Percentiles rank a stretch among this genome's conserved stretches.
phyloP scores from a whole-genome alignment of 2,888 invertebrate genomes.

The Acheta domesticus region DNA sequence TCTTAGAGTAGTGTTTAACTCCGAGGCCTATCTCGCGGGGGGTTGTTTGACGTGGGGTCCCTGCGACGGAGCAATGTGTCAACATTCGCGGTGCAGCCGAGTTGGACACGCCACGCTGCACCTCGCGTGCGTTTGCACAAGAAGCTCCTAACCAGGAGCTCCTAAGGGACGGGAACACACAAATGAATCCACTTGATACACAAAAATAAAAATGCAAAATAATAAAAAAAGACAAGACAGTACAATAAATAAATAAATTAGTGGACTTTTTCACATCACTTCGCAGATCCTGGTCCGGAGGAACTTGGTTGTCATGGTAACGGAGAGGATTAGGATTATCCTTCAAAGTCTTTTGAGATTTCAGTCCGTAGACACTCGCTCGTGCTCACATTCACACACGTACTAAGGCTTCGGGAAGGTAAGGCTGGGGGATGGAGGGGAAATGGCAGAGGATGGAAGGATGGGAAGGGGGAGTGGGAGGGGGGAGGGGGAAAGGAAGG shows the following conservation, averaged over 20 bases:
- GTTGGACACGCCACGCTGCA: neutral
- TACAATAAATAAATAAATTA: conserved; percentile 12
- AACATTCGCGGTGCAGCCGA: neutral
- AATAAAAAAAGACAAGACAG: neutral
- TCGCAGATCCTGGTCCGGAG: conserved; percentile 18
- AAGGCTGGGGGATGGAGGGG: neutral
- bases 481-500: neutral
- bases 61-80: neutral
- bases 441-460: neutral
- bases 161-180: neutral
- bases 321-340: conserved; percentile 1
- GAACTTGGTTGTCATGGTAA: conserved; percentile 18
- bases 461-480: neutral
- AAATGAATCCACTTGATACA: neutral
- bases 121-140: neutral
- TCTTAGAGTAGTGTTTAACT: too few species aligned
- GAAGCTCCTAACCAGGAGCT: too few species aligned
- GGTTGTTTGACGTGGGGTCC: too few species aligned
- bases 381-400: neutral
- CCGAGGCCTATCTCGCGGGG: too few species aligned
- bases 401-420: neutral
- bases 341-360: neutral
- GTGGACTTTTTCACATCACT: neutral
- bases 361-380: neutral
- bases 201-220: neutral